A percentile compares a stretch with the other conserved stretches of the same genome.
Conservation (phyloP, 2,797 vertebrate species). For the Gila robusta region DNA sequence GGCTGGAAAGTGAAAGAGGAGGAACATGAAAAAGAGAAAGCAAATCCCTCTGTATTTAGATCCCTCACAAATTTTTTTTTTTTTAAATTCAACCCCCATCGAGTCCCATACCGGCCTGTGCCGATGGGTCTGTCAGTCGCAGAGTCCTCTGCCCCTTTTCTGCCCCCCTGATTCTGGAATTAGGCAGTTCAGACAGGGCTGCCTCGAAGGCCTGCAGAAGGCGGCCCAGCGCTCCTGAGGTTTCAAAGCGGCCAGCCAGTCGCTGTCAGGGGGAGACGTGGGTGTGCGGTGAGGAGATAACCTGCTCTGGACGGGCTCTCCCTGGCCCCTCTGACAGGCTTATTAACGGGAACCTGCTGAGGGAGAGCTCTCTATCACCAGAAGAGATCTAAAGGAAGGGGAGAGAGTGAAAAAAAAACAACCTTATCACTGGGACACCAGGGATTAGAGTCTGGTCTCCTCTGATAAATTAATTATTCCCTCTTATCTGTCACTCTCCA, state of each 20-base stretch:
- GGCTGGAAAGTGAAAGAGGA: slow-evolving; percentile 7
- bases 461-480: slow-evolving; percentile 84
- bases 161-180: slow-evolving; percentile 75
- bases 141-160: slow-evolving; percentile 14
- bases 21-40: slow-evolving; percentile 40
- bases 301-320: slow-evolving; percentile 74
- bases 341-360: slow-evolving; percentile 78
- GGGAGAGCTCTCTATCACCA: slow-evolving; percentile 74
- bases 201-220: slow-evolving; percentile 68
- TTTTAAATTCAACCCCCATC: slow-evolving; percentile 53
- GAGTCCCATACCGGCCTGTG: background rate
- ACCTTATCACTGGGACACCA: slow-evolving; percentile 81
- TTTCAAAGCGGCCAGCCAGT: slow-evolving; percentile 73
- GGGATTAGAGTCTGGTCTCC: slow-evolving; percentile 82
- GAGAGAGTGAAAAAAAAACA: slow-evolving; percentile 72
- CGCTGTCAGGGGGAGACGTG: slow-evolving; percentile 71
- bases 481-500: slow-evolving; percentile 82
- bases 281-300: slow-evolving; percentile 80
- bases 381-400: slow-evolving; percentile 71
- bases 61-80: slow-evolving; percentile 55
- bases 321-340: slow-evolving; percentile 78
- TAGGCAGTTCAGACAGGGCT: slow-evolving; percentile 75
- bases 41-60: slow-evolving; percentile 57
- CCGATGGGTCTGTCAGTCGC: slow-evolving; percentile 31
- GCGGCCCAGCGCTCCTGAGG: slow-evolving; percentile 67